Evolutionary conservation across 2,113 vertebrate genomes (phyloP), one percentile per base, ranked within the genome.

Genomic region (Polypterus bichir): DNA sequence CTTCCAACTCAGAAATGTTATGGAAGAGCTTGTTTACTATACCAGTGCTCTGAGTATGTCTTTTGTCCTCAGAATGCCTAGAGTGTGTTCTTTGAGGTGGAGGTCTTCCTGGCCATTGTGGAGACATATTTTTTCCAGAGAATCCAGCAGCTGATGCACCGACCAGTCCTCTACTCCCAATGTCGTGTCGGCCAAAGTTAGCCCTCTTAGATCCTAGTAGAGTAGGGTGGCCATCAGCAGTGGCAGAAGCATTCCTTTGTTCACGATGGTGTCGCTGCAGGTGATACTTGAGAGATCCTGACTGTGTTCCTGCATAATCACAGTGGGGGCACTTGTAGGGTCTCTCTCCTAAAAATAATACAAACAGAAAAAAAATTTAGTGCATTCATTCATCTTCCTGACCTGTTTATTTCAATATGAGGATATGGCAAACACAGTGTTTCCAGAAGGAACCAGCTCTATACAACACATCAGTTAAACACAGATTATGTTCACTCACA

Each of bases 261-360:
- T 94, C 92, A 47, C 91, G 81, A 73, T 94, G 92, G 71, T 95
- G 91, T 27, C 91, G 83, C 73, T 94, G 91, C 49, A 93, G 82
- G 72, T 95, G 92, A 69, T 94, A 95, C 73, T 94, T 95, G 62
- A 95, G 83, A 0, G 92, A 95, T 46, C 91, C 91, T 0, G 91
- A 93, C 64, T 94, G 92, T 60, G 91, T 93, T 48, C 92, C 92
- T 0, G 92, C 92, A 9, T 93, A 95, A 78, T 92, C 91, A 66
- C 91, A 95, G 80, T 93, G 92, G 46, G 92, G 92, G 60, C 92
- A 94, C 79, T 94, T 95, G 80, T 93, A 95, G 4, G 92, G 92
- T 64, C 91, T 86, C 73, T 95, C 92, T 6, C 92, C 92, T 95
- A 63, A 48, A 47, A 67, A 59, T 4, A 63, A 65, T 66, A 4